A percentile compares a stretch with the other conserved stretches of the same genome.
Evolutionary conservation across 2,888 invertebrate genomes (phyloP).

Genomic region (Eledone cirrhosa): DNA sequence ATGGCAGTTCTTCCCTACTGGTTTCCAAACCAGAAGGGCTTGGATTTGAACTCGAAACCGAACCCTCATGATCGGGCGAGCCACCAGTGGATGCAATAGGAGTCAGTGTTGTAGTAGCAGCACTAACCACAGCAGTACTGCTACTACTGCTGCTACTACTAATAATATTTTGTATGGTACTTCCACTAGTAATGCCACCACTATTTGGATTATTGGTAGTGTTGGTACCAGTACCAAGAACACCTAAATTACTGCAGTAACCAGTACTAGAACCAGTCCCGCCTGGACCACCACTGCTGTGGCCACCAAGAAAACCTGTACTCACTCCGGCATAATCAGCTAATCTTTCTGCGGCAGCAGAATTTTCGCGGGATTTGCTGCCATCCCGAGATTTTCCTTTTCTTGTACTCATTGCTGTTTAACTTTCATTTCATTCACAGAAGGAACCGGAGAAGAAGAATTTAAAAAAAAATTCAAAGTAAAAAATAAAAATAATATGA

Average conservation of each 20-base stretch:
- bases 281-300: not conserved
- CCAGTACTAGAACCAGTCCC: too few relatives aligned
- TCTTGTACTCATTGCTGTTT: conserved; percentile 22
- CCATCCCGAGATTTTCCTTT: conserved; percentile 24
- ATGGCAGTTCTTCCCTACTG: conserved; percentile 23
- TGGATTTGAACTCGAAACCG: conserved; percentile 22
- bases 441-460: not conserved
- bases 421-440: not conserved
- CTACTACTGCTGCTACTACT: not conserved
- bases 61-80: conserved; percentile 1
- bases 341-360: conserved; percentile 26
- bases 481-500: too few relatives aligned
- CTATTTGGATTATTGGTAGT: not conserved
- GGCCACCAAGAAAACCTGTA: not conserved
- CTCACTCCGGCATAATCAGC: conserved; percentile 25
- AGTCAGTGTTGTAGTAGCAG: conserved; percentile 10
- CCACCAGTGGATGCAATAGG: conserved; percentile 3
- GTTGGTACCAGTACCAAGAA: not conserved
- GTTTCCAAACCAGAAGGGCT: conserved; percentile 24
- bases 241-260: not conserved
- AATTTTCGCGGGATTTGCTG: conserved; percentile 29
- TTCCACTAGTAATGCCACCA: not conserved
- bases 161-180: conserved; percentile 1
- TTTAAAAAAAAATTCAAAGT: too few relatives aligned
- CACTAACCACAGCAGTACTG: not conserved